phyloP scores from a whole-genome alignment of 2,113 vertebrate genomes.

The Onychostruthus taczanowskii region DNA sequence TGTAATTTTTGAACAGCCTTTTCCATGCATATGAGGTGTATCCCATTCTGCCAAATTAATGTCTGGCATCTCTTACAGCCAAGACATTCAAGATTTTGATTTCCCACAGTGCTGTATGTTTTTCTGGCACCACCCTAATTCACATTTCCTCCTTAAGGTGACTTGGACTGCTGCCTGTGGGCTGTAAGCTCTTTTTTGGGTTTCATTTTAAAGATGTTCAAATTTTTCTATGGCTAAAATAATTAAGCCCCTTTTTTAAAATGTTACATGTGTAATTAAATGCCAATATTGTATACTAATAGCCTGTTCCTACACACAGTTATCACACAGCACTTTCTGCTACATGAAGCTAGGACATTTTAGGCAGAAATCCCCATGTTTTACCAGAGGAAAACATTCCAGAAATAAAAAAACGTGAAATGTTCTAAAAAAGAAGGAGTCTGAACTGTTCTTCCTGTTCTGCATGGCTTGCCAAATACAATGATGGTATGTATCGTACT shows the following conservation, averaged over 20 bases:
- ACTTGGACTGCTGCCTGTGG: neutral
- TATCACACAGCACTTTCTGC: neutral
- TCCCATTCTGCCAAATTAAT: neutral
- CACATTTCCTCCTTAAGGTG: neutral
- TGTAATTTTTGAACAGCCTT: neutral
- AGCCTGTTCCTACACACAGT: neutral
- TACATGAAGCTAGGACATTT: neutral
- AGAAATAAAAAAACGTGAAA: neutral
- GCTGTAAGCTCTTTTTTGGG: neutral
- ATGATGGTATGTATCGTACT: neutral
- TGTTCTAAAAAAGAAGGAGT: neutral
- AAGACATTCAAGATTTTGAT: neutral
- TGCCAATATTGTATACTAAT: neutral
- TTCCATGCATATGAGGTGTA: neutral
- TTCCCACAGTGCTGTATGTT: neutral
- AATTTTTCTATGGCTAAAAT: neutral
- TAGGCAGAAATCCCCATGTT: neutral
- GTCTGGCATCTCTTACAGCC: neutral
- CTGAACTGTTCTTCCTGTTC: neutral
- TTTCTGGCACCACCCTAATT: neutral
- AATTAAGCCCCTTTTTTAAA: neutral
- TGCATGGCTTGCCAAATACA: neutral
- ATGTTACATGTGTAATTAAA: neutral
- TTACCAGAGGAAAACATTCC: neutral
- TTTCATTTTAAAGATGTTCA: neutral